A percentile compares a stretch with the other conserved stretches of the same genome.
phyloP scores from a whole-genome alignment of 2,888 invertebrate genomes.

The Leucophenga montana region DNA sequence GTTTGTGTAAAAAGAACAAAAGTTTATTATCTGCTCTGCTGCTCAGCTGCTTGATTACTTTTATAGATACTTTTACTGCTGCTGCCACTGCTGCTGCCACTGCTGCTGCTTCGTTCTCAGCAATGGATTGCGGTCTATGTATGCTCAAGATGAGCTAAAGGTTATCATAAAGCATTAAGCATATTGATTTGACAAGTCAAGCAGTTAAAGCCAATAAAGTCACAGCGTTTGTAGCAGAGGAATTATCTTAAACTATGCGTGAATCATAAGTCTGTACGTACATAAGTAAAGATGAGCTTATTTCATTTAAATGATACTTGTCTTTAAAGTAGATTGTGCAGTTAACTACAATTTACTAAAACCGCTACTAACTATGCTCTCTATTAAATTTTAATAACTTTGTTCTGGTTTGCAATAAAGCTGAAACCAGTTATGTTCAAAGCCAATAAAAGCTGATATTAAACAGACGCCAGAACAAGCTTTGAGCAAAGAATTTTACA shows the following conservation, averaged over 20 bases:
- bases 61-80: not conserved
- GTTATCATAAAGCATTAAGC: constrained; percentile 1
- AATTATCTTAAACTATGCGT: not conserved
- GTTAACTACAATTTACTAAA: constrained; percentile 50
- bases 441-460: not conserved
- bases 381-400: constrained; percentile 15
- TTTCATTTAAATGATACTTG: not conserved
- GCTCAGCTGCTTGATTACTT: not conserved
- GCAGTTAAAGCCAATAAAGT: not conserved
- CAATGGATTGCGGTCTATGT: too few species aligned
- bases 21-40: not conserved
- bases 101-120: too few species aligned
- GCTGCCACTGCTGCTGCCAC: too few species aligned
- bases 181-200: not conserved
- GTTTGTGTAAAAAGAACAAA: too few species aligned
- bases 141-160: not conserved
- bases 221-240: not conserved
- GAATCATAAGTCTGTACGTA: too few species aligned
- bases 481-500: too few species aligned
- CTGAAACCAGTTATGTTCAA: constrained; percentile 9
- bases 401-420: not conserved
- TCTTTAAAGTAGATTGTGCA: constrained; percentile 17
- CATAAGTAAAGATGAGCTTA: not conserved
- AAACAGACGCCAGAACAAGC: not conserved
- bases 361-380: not conserved